Conservation (phyloP, 1,140 invertebrate species). For the Drosophila takahashii region DNA sequence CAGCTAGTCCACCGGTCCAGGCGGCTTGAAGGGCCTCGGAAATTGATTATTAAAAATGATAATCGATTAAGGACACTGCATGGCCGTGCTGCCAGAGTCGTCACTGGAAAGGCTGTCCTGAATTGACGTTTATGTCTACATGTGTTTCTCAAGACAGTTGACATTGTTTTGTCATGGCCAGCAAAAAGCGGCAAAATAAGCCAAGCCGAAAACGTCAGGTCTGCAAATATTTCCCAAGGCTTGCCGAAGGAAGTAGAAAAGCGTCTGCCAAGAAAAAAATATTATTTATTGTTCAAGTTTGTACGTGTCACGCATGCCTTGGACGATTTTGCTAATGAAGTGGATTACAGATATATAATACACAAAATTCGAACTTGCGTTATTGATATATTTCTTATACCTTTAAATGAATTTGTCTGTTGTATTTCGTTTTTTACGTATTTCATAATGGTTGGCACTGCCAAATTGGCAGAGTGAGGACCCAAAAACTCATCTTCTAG, state of each 20-base stretch:
- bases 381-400: too few species aligned
- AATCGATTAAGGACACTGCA: slow-evolving; percentile 76
- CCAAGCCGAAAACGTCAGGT: slow-evolving; percentile 63
- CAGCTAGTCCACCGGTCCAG: not conserved
- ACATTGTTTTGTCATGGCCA: slow-evolving; percentile 72
- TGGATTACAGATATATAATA: slow-evolving; percentile 35
- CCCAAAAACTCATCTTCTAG: too few species aligned
- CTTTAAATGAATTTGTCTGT: too few species aligned
- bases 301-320: slow-evolving; percentile 60
- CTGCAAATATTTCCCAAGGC: slow-evolving; percentile 68
- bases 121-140: slow-evolving; percentile 84
- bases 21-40: slow-evolving; percentile 36
- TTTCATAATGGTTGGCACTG: too few species aligned
- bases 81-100: slow-evolving; percentile 19
- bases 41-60: slow-evolving; percentile 85
- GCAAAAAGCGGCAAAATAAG: slow-evolving; percentile 65
- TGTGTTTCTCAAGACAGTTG: slow-evolving; percentile 84
- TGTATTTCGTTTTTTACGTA: too few species aligned
- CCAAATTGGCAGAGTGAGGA: too few species aligned
- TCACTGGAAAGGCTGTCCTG: slow-evolving; percentile 43
- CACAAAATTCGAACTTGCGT: too few species aligned
- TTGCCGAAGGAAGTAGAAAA: slow-evolving; percentile 47
- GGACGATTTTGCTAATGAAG: slow-evolving; percentile 61
- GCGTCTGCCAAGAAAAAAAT: slow-evolving; percentile 44
- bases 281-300: slow-evolving; percentile 72